Base-by-base conservation (phyloP, 2,888 invertebrate species). In the Scaptodrosophila latifasciaeformis region DNA sequence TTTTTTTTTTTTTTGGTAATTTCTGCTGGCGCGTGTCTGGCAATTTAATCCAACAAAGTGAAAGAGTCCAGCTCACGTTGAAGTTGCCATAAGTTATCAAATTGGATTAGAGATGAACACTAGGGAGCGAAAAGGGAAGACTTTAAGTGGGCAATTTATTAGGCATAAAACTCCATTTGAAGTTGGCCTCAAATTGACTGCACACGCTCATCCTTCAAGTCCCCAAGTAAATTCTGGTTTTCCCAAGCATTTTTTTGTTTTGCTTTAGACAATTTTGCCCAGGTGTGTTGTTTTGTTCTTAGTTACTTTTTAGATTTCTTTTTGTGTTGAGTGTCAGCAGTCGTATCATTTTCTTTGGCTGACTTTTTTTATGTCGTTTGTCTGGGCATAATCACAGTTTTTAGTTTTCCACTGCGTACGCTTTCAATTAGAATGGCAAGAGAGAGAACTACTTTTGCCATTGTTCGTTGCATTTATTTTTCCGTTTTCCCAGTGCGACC, bases 11-110 rank as follows among this genome's bases (percentile, higher is more conserved):
- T 34, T 40, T 37, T 30, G 44, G 50, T 75, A 80, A 75, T 75
- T 78, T 62, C 17, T 57, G 70, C 59, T 35, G 65, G 68, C 71
- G 75, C 74, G 75, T 75, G 75, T 68, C 59, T 60, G 49, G 75
- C 63, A 80, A 68, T 69, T 77, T 59, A 71, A 75, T 75, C 59
- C 60, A 57, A 27, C 51, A 55, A 54, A 59, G 57, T 62, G 51
- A 60, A 42, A n/a, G n/a, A n/a, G n/a, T n/a, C n/a, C n/a, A n/a
- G n/a, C n/a, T n/a, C n/a, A n/a, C n/a, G n/a, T n/a, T n/a, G n/a
- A n/a, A n/a, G n/a, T n/a, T n/a, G n/a, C n/a, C n/a, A n/a, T n/a
- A 37, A 17, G 15, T 55, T 54, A 63, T 2, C 70, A 77, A 74
- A 74, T 74, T 74, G 74, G 70, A 77, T 74, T 70, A 24, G 24